Evolutionary conservation across 2,888 invertebrate species (phyloP), one percentile per base, ranked within the genome.

Genomic region (Heteromyza rotundicornis): DNA sequence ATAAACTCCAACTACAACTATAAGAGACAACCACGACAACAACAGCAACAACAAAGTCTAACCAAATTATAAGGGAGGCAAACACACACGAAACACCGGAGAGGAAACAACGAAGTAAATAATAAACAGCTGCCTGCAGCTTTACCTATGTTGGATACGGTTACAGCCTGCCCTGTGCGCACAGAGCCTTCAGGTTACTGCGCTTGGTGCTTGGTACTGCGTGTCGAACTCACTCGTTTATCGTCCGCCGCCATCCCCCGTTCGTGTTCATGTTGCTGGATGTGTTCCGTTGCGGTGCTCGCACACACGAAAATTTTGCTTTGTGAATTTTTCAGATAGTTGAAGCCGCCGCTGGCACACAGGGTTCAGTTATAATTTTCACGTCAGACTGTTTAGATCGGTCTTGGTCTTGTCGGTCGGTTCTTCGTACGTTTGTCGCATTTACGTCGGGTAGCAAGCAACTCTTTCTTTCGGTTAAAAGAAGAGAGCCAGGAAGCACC

Each of bases 121-220:
- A 75, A 68, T 68, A 75, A 75, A 76, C 75, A 76, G 75, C 75
- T 76, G 75, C 75, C 70, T 14, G 40, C 40, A 40, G 40, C 40
- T n/a, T 32, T 40, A 40, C 40, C 40, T 40, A 40, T 40, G 40
- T n/a, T 40, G 10, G 12, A 40, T 7, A n/a, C 40, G 40, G 40
- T 32, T 8, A n/a, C 40, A n/a, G 40, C n/a, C n/a, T 7, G 40
- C 8, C 40, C 40, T 40, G 40, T 14, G 2, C 3, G 40, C 40
- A 7, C 40, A 14, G 40, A 40, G 40, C 40, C 40, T 8, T 27
- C 27, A 10, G 27, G 10, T 5, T 27, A 27, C 27, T 27, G 27
- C 10, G 10, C 10, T 27, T 27, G 27, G 27, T 27, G 27, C 27
- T 27, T 27, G 27, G 5, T 27, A 27, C n/a, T 40, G 5, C 14